These are phyloP conservation scores for Agrotis exclamationis DNA, from an alignment of 2,888 invertebrate species.

Conservation along the genomic window DNA sequence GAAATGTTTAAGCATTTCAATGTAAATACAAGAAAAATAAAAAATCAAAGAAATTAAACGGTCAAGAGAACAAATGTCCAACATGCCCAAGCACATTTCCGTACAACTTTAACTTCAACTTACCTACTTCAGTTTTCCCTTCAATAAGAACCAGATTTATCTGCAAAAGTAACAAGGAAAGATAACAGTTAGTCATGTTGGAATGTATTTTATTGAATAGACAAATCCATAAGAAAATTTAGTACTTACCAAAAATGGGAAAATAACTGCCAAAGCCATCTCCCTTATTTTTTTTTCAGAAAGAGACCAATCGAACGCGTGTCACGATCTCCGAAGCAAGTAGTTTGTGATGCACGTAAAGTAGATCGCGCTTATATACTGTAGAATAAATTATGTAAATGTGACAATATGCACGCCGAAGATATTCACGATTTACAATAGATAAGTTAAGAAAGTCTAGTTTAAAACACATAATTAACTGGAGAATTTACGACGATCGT, in stretches of 20 bases:
- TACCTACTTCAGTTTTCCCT: slow-evolving; percentile 58
- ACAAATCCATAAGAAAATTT: not conserved
- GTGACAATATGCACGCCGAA: slow-evolving; percentile 47
- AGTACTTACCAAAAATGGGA: slow-evolving; percentile 50
- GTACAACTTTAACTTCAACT: slow-evolving; percentile 40
- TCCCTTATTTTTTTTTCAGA: slow-evolving; percentile 24
- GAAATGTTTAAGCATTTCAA: slow-evolving; percentile 20
- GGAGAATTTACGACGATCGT: slow-evolving; percentile 2
- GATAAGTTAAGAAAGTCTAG: slow-evolving; percentile 17
- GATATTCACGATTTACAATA: slow-evolving; percentile 35
- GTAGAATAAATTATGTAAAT: slow-evolving; percentile 61
- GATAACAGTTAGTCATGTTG: not conserved
- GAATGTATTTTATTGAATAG: not conserved
- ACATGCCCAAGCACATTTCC: not conserved
- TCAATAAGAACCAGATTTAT: slow-evolving; percentile 53
- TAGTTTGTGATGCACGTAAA: slow-evolving; percentile 54
- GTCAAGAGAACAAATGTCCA: not conserved
- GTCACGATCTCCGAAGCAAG: slow-evolving; percentile 41
- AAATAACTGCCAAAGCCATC: slow-evolving; percentile 48
- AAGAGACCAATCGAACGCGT: slow-evolving; percentile 44
- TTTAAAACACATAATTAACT: slow-evolving; percentile 5
- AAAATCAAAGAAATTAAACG: not conserved
- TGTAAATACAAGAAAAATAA: not conserved
- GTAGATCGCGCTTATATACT: slow-evolving; percentile 64
- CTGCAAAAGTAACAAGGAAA: slow-evolving; percentile 39